These are phyloP conservation scores for Calidris pugnax DNA, from an alignment of 2,113 vertebrate genomes.

Conservation along the genomic window DNA sequence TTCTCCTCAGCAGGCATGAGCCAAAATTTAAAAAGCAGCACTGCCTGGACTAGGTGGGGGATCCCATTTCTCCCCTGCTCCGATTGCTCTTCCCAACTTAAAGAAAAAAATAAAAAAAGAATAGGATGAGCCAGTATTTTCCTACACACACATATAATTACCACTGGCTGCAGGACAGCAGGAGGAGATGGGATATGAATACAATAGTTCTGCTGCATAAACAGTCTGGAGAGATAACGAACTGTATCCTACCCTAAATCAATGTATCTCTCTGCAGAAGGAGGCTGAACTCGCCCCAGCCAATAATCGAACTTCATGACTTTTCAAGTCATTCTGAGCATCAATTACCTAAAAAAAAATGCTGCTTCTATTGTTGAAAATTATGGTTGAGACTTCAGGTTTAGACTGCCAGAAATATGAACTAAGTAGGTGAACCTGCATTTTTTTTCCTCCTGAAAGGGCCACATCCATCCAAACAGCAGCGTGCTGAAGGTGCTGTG, in stretches of 20 bases:
- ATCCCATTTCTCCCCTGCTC: neutral
- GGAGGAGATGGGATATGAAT: neutral
- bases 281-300: neutral
- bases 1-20: neutral
- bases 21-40: neutral
- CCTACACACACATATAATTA: neutral
- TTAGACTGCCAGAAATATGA: neutral
- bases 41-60: neutral
- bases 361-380: neutral
- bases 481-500: neutral
- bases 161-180: neutral
- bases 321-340: neutral
- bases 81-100: neutral
- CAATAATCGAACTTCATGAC: neutral
- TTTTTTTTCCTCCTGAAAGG: neutral
- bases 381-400: neutral
- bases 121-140: neutral
- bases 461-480: neutral
- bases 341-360: neutral
- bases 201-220: neutral
- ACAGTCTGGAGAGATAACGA: neutral
- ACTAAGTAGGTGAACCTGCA: neutral
- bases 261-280: neutral
- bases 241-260: neutral
- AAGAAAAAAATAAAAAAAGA: neutral